Percentiles rank a stretch among this genome's conserved stretches.
phyloP scores from a whole-genome alignment of 2,797 vertebrate species.

The Ara ararauna region DNA sequence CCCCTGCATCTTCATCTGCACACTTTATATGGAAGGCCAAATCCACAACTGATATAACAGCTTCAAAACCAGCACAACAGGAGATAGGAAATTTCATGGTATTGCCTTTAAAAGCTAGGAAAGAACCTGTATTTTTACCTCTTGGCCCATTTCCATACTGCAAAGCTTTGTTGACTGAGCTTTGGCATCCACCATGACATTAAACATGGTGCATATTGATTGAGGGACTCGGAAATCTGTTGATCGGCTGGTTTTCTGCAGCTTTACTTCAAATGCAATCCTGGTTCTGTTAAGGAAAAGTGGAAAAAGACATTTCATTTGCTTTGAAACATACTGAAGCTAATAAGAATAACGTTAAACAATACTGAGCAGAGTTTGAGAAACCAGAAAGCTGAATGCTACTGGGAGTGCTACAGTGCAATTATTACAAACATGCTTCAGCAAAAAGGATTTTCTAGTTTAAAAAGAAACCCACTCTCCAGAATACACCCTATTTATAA shows the following conservation, averaged over 20 bases:
- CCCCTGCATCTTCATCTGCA: slow-evolving; percentile 63
- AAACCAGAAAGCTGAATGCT: slow-evolving; percentile 48
- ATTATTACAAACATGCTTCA: slow-evolving; percentile 53
- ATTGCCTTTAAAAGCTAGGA: slow-evolving; percentile 65
- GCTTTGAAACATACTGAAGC: slow-evolving; percentile 22
- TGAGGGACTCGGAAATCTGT: slow-evolving; percentile 99
- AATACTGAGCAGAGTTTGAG: slow-evolving; percentile 37
- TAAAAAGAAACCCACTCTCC: slow-evolving; percentile 1
- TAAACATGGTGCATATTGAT: slow-evolving; percentile 99
- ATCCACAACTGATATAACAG: slow-evolving; percentile 57
- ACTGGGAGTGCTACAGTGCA: not conserved
- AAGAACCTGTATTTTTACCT: slow-evolving; percentile 85
- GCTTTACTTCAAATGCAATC: slow-evolving; percentile 99
- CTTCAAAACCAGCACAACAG: slow-evolving; percentile 69
- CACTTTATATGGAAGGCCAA: slow-evolving; percentile 45
- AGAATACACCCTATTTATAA: slow-evolving; percentile 14
- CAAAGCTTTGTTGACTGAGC: slow-evolving; percentile 99
- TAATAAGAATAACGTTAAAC: slow-evolving; percentile 57
- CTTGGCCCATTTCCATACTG: slow-evolving; percentile 99
- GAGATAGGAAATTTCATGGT: slow-evolving; percentile 65
- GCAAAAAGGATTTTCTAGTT: slow-evolving; percentile 28
- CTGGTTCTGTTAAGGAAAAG: slow-evolving; percentile 88
- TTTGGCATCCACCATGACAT: slow-evolving; percentile 99
- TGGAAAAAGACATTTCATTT: slow-evolving; percentile 69
- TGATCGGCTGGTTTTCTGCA: slow-evolving; percentile 97